A percentile compares a stretch with the other conserved stretches of the same genome.
phyloP scores from a whole-genome alignment of 2,113 vertebrate species.

The Gopherus evgoodei region DNA sequence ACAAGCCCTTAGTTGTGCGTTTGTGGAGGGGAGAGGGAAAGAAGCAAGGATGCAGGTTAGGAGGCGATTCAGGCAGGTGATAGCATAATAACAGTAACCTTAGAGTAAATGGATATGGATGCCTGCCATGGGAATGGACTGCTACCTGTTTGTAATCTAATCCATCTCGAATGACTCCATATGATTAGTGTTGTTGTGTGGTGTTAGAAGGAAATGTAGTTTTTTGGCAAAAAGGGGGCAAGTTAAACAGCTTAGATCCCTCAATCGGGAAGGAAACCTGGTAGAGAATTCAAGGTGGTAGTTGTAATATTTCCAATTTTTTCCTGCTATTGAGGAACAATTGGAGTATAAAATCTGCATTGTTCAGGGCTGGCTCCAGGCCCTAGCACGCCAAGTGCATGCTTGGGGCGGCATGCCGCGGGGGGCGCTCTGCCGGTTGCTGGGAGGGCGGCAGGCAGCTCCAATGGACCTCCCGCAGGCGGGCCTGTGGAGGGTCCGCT shows the following conservation, averaged over 20 bases:
- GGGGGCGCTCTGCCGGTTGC: too few relatives aligned
- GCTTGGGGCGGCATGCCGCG: too few relatives aligned
- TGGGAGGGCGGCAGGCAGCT: too few relatives aligned
- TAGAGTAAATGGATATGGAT: neutral
- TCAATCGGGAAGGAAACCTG: neutral
- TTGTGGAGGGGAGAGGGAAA: neutral
- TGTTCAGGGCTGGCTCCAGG: neutral
- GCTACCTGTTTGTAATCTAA: neutral
- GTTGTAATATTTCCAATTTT: neutral
- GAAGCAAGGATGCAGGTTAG: too few relatives aligned
- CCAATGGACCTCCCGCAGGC: too few relatives aligned
- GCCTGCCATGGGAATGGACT: neutral
- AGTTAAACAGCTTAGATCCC: neutral
- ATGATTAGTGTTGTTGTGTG: neutral
- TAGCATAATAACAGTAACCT: neutral
- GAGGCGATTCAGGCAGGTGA: neutral
- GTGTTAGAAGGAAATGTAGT: neutral
- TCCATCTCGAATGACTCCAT: neutral
- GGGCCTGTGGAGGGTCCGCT: too few relatives aligned
- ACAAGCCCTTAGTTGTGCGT: rapidly evolving
- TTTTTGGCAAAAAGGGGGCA: neutral
- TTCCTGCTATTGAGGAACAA: neutral
- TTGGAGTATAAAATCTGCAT: neutral
- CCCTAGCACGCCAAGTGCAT: too few relatives aligned
- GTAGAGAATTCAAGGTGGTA: neutral